Percentiles rank a stretch among this genome's conserved stretches.
Evolutionary conservation across 2,797 vertebrate species (phyloP).

Genomic region (Xenentodon cancila): DNA sequence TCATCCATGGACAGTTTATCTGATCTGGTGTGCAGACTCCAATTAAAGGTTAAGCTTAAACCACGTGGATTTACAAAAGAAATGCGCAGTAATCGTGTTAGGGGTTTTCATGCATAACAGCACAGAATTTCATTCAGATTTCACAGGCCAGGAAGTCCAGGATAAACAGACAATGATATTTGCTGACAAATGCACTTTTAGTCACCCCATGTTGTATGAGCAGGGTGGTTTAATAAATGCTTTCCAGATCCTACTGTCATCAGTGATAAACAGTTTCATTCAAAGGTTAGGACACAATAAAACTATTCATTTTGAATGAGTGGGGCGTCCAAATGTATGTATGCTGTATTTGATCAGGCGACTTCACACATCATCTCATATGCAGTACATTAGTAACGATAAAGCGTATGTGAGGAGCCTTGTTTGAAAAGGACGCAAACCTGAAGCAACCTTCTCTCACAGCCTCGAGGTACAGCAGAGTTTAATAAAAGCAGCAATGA

Average conservation of each 20-base stretch:
- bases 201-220: background rate
- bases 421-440: slow-evolving; percentile 26
- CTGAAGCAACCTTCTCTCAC: background rate
- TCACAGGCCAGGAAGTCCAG: slow-evolving; percentile 36
- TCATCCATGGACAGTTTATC: too few relatives aligned
- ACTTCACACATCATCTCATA: too few relatives aligned
- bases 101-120: slow-evolving; percentile 22
- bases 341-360: background rate
- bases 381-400: too few relatives aligned
- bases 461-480: slow-evolving; percentile 1
- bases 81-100: background rate
- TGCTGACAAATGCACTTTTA: slow-evolving; percentile 9
- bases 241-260: too few relatives aligned
- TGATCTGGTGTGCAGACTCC: background rate
- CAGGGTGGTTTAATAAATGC: background rate
- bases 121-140: slow-evolving; percentile 24
- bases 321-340: too few relatives aligned
- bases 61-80: slow-evolving; percentile 11
- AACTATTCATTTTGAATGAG: too few relatives aligned
- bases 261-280: too few relatives aligned
- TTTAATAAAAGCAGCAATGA: slow-evolving; percentile 22
- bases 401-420: background rate
- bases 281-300: too few relatives aligned
- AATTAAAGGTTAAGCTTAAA: too few relatives aligned
- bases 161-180: slow-evolving; percentile 42